Evolutionary conservation across 2,113 vertebrate genomes (phyloP).

Genomic region (Physeter macrocephalus): DNA sequence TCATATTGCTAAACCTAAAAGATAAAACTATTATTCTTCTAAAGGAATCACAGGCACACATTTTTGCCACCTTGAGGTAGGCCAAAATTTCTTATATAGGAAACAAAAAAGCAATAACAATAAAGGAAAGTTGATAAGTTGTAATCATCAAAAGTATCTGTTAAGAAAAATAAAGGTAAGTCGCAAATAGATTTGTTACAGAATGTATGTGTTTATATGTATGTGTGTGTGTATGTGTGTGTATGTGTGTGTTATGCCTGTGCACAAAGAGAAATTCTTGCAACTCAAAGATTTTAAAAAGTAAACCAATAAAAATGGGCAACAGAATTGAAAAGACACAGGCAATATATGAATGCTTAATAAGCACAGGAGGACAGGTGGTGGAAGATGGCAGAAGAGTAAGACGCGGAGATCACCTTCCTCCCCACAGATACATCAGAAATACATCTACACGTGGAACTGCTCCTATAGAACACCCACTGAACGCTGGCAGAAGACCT

Average conservation of each 20-base stretch:
- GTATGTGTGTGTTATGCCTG: not conserved
- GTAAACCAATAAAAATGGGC: not conserved
- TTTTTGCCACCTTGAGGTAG: not conserved
- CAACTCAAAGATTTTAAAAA: not conserved
- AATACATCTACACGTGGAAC: no score
- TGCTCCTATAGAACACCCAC: no score
- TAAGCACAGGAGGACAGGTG: not conserved
- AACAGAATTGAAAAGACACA: not conserved
- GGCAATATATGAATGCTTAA: not conserved
- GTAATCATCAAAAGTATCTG: not conserved
- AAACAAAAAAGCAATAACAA: not conserved
- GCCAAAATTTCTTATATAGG: not conserved
- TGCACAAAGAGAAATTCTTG: not conserved
- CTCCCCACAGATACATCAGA: no score
- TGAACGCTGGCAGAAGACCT: no score
- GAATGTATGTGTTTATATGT: not conserved
- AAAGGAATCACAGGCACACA: not conserved
- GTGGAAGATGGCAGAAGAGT: no score
- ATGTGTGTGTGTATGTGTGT: not conserved
- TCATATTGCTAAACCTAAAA: not conserved
- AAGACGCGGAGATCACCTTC: no score
- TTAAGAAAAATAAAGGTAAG: not conserved
- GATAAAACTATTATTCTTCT: not conserved
- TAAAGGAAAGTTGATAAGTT: not conserved
- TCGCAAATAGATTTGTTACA: not conserved